Evolutionary conservation across 2,113 vertebrate genomes (phyloP).

Genomic region (Nestor notabilis): DNA sequence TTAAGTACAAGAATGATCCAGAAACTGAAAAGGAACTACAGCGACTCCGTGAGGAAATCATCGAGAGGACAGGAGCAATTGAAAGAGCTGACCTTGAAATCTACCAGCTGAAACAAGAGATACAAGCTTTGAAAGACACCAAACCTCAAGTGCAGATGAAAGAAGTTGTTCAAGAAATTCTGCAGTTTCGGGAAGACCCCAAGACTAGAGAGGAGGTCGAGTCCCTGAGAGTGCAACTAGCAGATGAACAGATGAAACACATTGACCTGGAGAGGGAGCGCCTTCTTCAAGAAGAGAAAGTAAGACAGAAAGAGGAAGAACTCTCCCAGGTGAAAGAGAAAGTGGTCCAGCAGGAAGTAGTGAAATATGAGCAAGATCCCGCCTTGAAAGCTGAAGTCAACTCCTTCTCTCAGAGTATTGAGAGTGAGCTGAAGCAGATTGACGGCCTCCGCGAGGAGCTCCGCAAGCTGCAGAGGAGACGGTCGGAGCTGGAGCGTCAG

Average conservation of each 20-base stretch:
- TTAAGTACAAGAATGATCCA: conserved; percentile 94
- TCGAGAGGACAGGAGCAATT: conserved; percentile 88
- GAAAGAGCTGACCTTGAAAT: conserved; percentile 92
- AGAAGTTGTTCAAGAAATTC: conserved; percentile 92
- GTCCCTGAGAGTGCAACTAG: conserved; percentile 81
- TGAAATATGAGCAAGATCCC: conserved; percentile 89
- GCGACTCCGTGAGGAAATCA: conserved; percentile 90
- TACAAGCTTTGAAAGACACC: conserved; percentile 88
- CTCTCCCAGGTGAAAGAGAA: conserved; percentile 89
- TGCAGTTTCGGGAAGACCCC: conserved; percentile 92
- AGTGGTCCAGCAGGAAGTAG: conserved; percentile 90
- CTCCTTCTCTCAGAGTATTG: conserved; percentile 84
- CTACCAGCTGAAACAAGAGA: conserved; percentile 90
- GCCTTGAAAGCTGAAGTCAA: conserved; percentile 84
- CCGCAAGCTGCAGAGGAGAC: conserved; percentile 82
- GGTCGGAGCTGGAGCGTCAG: conserved; percentile 88
- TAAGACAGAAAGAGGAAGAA: conserved; percentile 86
- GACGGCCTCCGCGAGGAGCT: conserved; percentile 85
- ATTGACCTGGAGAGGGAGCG: conserved; percentile 88
- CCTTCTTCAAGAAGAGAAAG: conserved; percentile 83
- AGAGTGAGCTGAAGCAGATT: conserved; percentile 86
- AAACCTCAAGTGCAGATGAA: conserved; percentile 92
- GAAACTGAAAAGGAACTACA: conserved; percentile 90
- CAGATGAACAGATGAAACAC: conserved; percentile 90
- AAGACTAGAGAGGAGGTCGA: conserved; percentile 92